These are phyloP conservation scores for Metridium senile DNA, from an alignment of 92 coral and sea anemone genomes.

Conservation along the genomic window DNA sequence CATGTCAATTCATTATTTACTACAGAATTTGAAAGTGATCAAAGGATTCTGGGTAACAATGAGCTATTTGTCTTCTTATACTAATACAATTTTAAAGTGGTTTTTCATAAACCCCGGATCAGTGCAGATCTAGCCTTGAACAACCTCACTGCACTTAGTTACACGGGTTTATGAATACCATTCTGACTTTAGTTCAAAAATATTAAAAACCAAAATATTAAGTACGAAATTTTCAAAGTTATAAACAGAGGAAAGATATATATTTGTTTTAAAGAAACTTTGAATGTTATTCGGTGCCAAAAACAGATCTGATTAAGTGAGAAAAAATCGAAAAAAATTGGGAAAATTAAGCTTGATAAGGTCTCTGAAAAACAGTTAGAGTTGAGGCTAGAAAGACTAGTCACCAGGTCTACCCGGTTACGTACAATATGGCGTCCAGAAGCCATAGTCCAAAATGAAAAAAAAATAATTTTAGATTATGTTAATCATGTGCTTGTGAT, in stretches of 20 bases:
- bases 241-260: constrained; percentile 21
- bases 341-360: background rate
- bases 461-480: background rate
- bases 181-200: constrained; percentile 1
- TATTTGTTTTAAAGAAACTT: constrained; percentile 15
- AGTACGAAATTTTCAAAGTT: constrained; percentile 20
- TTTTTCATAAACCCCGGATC: too few relatives aligned
- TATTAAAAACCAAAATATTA: background rate
- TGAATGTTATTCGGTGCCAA: constrained; percentile 18
- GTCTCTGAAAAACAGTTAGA: constrained; percentile 3
- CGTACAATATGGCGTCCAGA: constrained; percentile 10
- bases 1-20: too few relatives aligned
- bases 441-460: background rate
- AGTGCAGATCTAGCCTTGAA: too few relatives aligned
- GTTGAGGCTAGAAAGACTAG: background rate
- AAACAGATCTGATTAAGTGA: constrained; percentile 9
- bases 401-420: constrained; percentile 10
- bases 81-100: too few relatives aligned
- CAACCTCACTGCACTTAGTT: too few relatives aligned
- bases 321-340: background rate
- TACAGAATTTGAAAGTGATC: too few relatives aligned
- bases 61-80: background rate
- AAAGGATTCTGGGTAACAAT: background rate
- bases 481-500: background rate
- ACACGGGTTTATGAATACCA: too few relatives aligned